phyloP scores from a whole-genome alignment of 2,888 invertebrate species.

The Yponomeuta malinellus region DNA sequence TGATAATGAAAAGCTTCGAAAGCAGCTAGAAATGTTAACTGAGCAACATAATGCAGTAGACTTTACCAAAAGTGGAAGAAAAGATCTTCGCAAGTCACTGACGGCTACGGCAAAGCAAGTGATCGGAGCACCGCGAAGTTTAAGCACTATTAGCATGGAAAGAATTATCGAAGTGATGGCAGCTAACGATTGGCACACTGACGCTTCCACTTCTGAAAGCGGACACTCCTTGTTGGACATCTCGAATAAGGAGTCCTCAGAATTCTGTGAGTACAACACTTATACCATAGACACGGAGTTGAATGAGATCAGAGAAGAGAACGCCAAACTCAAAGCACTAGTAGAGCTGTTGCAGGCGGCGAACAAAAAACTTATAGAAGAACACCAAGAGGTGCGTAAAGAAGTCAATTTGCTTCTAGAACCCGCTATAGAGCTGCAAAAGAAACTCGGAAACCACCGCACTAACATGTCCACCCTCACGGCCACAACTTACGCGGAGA shows the following conservation, averaged over 20 bases:
- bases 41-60: conserved; percentile 21
- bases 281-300: not conserved
- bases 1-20: conserved; percentile 43
- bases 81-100: conserved; percentile 18
- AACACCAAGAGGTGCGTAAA: conserved; percentile 41
- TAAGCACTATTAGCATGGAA: conserved; percentile 53
- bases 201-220: not conserved
- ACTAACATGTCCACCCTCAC: conserved; percentile 60
- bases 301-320: conserved; percentile 30
- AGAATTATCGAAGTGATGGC: conserved; percentile 30
- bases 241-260: not conserved
- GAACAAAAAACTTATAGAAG: conserved; percentile 41
- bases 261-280: not conserved
- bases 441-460: conserved; percentile 55
- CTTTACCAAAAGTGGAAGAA: conserved; percentile 16
- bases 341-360: conserved; percentile 34
- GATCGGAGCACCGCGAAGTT: conserved; percentile 43
- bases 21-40: conserved; percentile 12
- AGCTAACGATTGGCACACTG: not conserved
- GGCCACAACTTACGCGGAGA: conserved; percentile 64
- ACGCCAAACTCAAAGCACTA: conserved; percentile 30
- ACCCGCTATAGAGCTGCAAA: conserved; percentile 51
- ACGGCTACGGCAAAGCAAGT: conserved; percentile 23
- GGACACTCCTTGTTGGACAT: not conserved
- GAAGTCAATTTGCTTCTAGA: conserved; percentile 50